These are phyloP conservation scores for Menura novaehollandiae DNA, from an alignment of 2,113 vertebrate species.

Conservation along the genomic window DNA sequence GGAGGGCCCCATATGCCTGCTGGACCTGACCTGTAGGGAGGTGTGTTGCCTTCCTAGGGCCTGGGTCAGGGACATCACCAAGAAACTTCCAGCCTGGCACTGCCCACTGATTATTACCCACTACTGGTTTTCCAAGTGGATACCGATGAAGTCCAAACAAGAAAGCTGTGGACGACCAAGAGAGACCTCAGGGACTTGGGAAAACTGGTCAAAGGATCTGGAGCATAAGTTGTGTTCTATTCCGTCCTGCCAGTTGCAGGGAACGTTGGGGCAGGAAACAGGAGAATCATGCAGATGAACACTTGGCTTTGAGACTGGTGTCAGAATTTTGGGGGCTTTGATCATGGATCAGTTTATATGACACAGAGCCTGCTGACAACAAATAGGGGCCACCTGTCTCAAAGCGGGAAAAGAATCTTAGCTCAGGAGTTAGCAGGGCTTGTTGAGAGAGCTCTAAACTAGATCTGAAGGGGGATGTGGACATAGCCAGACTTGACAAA, in stretches of 20 bases:
- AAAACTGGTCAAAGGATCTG: background rate
- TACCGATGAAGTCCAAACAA: background rate
- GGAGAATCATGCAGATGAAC: background rate
- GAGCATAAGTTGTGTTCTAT: background rate
- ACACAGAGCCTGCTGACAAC: background rate
- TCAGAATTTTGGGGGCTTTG: background rate
- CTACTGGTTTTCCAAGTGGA: background rate
- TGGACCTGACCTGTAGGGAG: background rate
- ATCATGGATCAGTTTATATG: background rate
- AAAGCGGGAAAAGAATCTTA: background rate
- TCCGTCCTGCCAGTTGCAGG: background rate
- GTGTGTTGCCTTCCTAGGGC: too few species aligned
- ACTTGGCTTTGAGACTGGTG: background rate
- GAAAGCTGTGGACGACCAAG: background rate
- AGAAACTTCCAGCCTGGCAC: background rate
- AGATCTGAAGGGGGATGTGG: background rate
- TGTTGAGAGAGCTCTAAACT: background rate
- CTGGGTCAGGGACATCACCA: background rate
- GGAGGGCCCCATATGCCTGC: background rate
- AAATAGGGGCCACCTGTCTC: background rate
- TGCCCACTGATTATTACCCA: background rate
- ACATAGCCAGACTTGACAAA: background rate
- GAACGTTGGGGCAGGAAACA: background rate
- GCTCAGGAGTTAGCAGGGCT: background rate
- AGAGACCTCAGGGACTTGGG: background rate